Base-by-base conservation (phyloP, 2,113 vertebrate species). In the Naja naja region DNA sequence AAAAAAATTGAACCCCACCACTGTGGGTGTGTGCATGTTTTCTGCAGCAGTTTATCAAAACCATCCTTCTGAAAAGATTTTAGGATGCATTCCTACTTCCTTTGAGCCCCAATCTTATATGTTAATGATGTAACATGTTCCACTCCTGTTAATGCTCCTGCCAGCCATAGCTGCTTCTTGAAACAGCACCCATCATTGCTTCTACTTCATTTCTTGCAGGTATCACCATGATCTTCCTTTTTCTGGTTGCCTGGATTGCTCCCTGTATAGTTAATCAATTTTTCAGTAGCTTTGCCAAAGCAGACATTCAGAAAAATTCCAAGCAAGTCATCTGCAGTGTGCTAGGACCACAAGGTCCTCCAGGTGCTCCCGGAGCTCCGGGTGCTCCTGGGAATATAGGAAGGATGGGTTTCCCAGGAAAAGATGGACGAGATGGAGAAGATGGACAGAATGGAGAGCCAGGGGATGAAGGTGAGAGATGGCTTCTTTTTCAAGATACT, bases 311-410 rank as follows among this genome's bases (percentile, higher is more conserved):
- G 97, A 95, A 98, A 45, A 98, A 98, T 30, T 96, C 98, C 88
- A 98, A 98, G 81, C 98, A 98, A 96, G 96, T 99, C 22, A 95
- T 98, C 0, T 99, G 99, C 97, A 99, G 99, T 95, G 94, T 99
- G 27, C 99, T 99, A 0, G 99, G 99, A 0, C 99, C 99, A 58
- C 97, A 96, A 0, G 99, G 99, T 1, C 98, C 98, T 0, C 98
- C 98, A 0, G 99, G 99, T 0, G 96, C 96, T 34, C 98, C 98
- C 0, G 99, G 99, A 22, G 85, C 92, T 0, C 97, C 98, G 0
- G 99, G 99, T 6, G 58, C 97, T 18, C 96, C 98, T 0, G 99
- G 99, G 30, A 95, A 96, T 0, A 94, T 98, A 1, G 99, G 99
- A 93, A 98, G 98, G 89, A 99, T 99, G 98, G 99, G 99, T 2